Conservation (phyloP, 2,888 invertebrate species). For the Tinea semifulvella region DNA sequence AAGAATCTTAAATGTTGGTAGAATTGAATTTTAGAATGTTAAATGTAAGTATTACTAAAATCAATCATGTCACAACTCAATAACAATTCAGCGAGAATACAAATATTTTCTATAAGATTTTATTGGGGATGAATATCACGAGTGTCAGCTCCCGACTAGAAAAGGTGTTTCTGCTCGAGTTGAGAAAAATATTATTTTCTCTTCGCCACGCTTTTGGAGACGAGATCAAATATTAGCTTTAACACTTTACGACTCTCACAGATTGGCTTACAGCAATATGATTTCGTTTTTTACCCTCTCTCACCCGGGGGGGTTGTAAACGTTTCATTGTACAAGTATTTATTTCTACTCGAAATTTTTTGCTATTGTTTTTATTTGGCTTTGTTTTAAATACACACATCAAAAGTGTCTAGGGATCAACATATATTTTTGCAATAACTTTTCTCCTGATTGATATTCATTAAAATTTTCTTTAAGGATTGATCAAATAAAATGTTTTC, state of each 20-base stretch:
- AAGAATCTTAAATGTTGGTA: too few species aligned
- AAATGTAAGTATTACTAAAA: too few species aligned
- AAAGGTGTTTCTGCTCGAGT: constrained; percentile 12
- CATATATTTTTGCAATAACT: too few species aligned
- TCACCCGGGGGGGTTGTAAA: constrained; percentile 9
- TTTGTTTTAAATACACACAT: too few species aligned
- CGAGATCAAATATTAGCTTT: constrained; percentile 16
- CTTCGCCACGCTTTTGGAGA: constrained; percentile 11
- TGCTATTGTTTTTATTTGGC: constrained; percentile 7
- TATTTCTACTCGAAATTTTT: constrained; percentile 1
- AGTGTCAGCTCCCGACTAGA: constrained; percentile 13
- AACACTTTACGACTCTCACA: constrained; percentile 14
- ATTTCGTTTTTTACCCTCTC: constrained; percentile 13
- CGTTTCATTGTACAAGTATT: constrained; percentile 11
- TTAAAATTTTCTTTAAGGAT: too few species aligned
- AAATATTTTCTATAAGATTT: constrained; percentile 7
- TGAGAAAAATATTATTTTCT: constrained; percentile 14
- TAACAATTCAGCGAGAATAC: too few species aligned
- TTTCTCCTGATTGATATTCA: too few species aligned
- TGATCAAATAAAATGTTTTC: too few species aligned
- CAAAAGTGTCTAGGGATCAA: too few species aligned
- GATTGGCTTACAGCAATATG: constrained; percentile 14
- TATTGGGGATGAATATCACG: constrained; percentile 5
- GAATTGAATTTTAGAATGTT: too few species aligned
- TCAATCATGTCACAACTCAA: too few species aligned